phyloP scores from a whole-genome alignment of 2,888 invertebrate species.

The Trisateles emortualis region DNA sequence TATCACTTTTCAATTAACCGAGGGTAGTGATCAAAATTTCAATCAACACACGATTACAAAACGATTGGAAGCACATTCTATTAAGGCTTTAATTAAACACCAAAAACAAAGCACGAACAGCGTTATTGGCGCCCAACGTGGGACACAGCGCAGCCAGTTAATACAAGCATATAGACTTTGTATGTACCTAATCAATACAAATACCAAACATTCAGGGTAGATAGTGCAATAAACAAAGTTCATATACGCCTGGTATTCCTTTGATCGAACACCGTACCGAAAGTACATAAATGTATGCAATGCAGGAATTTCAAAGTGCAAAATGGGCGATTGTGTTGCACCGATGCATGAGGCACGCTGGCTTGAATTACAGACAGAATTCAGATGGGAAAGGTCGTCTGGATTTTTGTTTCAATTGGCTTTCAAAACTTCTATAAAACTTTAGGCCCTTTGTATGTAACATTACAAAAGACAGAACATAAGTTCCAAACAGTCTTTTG shows the following conservation, averaged over 20 bases:
- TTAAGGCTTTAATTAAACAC: conserved; percentile 44
- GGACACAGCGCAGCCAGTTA: conserved; percentile 31
- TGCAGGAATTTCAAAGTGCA: conserved; percentile 19
- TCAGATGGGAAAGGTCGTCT: conserved; percentile 11
- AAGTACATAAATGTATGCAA: conserved; percentile 26
- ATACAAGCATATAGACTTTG: conserved; percentile 40
- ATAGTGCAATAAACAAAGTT: conserved; percentile 35
- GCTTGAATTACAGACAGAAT: conserved; percentile 7
- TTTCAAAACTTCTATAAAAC: no score
- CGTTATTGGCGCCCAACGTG: conserved; percentile 55
- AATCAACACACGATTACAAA: neutral
- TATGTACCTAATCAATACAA: conserved; percentile 43
- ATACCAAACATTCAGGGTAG: conserved; percentile 32
- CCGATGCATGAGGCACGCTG: conserved; percentile 12
- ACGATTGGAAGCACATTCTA: conserved; percentile 32
- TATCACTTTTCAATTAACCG: neutral
- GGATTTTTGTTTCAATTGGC: neutral
- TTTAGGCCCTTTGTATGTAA: no score
- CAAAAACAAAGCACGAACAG: conserved; percentile 32
- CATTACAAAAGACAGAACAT: no score
- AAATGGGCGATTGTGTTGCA: conserved; percentile 20
- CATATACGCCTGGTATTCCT: conserved; percentile 36
- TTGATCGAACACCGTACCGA: conserved; percentile 36
- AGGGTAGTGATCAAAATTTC: conserved; percentile 1
- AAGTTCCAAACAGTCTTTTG: no score